Evolutionary conservation across 2,888 invertebrate genomes (phyloP), one percentile per base, ranked within the genome.

Genomic region (Ptychoptera contaminata): DNA sequence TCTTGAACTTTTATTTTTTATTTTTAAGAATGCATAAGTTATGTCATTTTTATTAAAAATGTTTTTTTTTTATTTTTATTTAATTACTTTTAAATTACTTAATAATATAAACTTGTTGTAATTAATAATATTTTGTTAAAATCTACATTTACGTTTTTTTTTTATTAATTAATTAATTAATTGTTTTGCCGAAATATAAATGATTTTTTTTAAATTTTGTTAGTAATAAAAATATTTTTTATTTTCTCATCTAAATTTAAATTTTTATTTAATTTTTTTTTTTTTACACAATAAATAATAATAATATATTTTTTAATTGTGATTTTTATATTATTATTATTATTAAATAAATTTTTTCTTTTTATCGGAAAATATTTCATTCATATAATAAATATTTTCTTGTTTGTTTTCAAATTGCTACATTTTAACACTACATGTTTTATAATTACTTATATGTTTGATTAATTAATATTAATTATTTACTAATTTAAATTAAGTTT

Each of bases 1-100:
- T n/a, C n/a, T n/a, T n/a, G n/a, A n/a, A n/a, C n/a, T 23, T 23
- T 23, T 23, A 23, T 23, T 23, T 23, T 23, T 23, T 23, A 31
- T 38, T 16, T 40, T 45, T 47, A 36, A 45, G 45, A 45, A 38
- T 45, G 47, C 42, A 47, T 45, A 45, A 47, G 43, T 45, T 47
- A 37, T 39, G 38, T 45, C 47, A 35, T 38, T 40, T 40, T n/a
- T n/a, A 43, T 46, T 44, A 23, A 36, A 29, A 42, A 16, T 45
- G 36, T 43, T 41, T 37, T 32, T 34, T 37, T 16, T 40, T 35
- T 39, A 15, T 40, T 11, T 43, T 16, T 43, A 39, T 43, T 43
- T 37, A 37, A 16, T 43, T 10, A 37, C 16, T 16, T 31, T 42
- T 16, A 36, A 37, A 15, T 30, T 43, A 43, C 30, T 40, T 12